phyloP scores from a whole-genome alignment of 2,113 vertebrate genomes.

The Passer montanus region DNA sequence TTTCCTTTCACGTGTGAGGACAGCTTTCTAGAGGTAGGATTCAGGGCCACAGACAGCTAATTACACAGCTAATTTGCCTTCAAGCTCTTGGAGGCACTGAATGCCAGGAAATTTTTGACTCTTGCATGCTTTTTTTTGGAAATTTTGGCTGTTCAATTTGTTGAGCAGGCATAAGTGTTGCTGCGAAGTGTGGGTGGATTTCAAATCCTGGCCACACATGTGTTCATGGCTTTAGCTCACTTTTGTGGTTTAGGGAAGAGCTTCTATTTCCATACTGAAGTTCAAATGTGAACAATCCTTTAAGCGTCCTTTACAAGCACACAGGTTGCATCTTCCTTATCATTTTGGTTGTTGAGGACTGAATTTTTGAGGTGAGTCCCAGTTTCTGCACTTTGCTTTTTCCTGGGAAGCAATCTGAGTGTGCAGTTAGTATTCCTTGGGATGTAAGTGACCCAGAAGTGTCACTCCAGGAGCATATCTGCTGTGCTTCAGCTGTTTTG shows the following conservation, averaged over 20 bases:
- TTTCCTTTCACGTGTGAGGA: not conserved
- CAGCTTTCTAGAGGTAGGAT: not conserved
- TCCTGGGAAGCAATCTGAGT: not conserved
- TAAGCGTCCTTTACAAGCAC: not conserved
- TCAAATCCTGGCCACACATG: not conserved
- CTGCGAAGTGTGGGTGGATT: not conserved
- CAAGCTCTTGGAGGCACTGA: not conserved
- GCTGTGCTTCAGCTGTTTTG: not conserved
- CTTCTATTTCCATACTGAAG: not conserved
- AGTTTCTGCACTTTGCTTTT: not conserved
- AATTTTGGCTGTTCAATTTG: not conserved
- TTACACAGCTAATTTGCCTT: slow-evolving; percentile 34
- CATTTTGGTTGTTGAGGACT: not conserved
- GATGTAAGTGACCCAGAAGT: not conserved
- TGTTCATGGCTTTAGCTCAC: not conserved
- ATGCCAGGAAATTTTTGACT: slow-evolving; percentile 11
- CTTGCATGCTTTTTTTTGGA: not conserved
- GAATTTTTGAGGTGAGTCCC: not conserved
- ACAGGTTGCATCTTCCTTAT: not conserved
- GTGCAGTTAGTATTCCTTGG: not conserved
- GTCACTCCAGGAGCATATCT: not conserved
- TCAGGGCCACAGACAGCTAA: not conserved
- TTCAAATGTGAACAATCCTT: not conserved
- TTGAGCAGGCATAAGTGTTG: not conserved
- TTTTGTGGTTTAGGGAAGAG: not conserved